Evolutionary conservation across 2,888 invertebrate genomes (phyloP).

Genomic region (Eristalinus aeneus): DNA sequence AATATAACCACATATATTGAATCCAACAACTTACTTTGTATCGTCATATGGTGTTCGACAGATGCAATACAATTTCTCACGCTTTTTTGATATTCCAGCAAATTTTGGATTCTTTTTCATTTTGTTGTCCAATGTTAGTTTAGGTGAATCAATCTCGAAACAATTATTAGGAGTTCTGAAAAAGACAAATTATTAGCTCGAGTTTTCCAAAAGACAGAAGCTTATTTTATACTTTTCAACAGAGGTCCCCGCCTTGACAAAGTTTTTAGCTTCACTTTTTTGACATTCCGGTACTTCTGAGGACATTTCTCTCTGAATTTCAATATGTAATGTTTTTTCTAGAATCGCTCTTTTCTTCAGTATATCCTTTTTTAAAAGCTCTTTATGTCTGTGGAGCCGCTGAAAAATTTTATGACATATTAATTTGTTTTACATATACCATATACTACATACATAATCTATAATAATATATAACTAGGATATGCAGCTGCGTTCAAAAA

Average conservation of each 20-base stretch:
- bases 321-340: slow-evolving; percentile 93
- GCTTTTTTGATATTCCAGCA: slow-evolving; percentile 81
- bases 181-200: neutral
- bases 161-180: slow-evolving; percentile 25
- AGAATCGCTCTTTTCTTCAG: slow-evolving; percentile 93
- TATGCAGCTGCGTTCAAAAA: no score
- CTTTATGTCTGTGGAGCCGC: slow-evolving; percentile 92
- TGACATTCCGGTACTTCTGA: slow-evolving; percentile 81
- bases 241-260: slow-evolving; percentile 12
- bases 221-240: slow-evolving; percentile 28
- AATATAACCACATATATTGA: neutral
- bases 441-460: neutral
- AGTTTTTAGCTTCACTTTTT: slow-evolving; percentile 7
- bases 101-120: slow-evolving; percentile 52
- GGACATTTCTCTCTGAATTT: slow-evolving; percentile 92
- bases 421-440: neutral
- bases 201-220: neutral
- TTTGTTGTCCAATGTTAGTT: slow-evolving; percentile 20
- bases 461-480: no score
- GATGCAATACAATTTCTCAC: slow-evolving; percentile 93
- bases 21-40: slow-evolving; percentile 86
- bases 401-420: slow-evolving; percentile 83
- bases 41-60: slow-evolving; percentile 98
- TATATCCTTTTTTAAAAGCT: slow-evolving; percentile 95
- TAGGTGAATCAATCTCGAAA: slow-evolving; percentile 12